These are phyloP conservation scores for Dicycla oo DNA, from an alignment of 2,888 invertebrate species.

Conservation along the genomic window DNA sequence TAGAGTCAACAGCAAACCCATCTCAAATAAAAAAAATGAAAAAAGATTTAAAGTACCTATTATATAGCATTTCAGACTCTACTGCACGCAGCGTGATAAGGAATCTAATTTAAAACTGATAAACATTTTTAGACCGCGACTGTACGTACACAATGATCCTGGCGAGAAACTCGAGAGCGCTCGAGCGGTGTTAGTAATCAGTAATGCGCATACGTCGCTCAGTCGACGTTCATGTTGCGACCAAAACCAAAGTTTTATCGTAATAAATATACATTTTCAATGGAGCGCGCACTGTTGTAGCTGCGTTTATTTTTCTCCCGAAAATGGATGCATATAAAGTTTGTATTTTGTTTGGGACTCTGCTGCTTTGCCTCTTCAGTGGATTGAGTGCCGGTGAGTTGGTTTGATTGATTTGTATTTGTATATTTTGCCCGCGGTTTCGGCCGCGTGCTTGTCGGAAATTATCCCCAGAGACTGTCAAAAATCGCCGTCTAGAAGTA, in stretches of 20 bases:
- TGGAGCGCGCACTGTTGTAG: neutral
- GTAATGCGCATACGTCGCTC: conserved; percentile 11
- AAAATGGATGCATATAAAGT: conserved; percentile 27
- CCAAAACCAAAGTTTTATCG: conserved; percentile 6
- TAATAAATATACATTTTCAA: neutral
- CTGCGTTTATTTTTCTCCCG: neutral
- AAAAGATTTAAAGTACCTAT: too few relatives aligned
- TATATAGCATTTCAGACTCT: too few relatives aligned
- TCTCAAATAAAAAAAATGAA: too few relatives aligned
- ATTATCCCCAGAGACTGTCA: too few relatives aligned
- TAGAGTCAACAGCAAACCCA: too few relatives aligned
- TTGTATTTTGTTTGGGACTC: conserved; percentile 8
- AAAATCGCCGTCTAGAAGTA: too few relatives aligned
- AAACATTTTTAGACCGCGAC: too few relatives aligned
- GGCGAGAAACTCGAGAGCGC: conserved; percentile 36
- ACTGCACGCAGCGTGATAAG: too few relatives aligned
- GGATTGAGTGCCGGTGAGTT: conserved; percentile 40
- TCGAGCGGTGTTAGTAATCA: conserved; percentile 34
- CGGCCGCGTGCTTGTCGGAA: too few relatives aligned
- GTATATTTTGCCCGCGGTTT: too few relatives aligned
- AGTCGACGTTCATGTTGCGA: conserved; percentile 21
- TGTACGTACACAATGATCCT: conserved; percentile 18
- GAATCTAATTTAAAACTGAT: too few relatives aligned
- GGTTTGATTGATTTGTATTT: neutral
- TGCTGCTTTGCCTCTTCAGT: conserved; percentile 18